Percentiles rank a stretch among this genome's conserved stretches.
These are phyloP conservation scores for Monodelphis domestica DNA, from an alignment of 2,797 vertebrate genomes.

Conservation along the genomic window DNA sequence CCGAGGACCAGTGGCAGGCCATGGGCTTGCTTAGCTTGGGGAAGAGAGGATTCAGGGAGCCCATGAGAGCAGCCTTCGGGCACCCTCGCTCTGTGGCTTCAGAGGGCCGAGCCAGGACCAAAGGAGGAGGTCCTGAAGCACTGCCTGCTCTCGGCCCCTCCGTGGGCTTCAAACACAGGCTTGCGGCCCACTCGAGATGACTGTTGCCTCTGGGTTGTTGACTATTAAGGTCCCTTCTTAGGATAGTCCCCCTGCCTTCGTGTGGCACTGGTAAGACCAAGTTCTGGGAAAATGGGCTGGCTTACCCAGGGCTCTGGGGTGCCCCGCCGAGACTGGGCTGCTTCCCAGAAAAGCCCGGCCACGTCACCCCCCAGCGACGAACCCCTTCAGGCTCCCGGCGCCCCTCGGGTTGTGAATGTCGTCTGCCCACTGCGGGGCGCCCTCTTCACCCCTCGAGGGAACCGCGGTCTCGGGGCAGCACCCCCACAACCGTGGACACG, in stretches of 20 bases:
- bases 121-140: neutral
- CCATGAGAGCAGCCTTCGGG: neutral
- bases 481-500: conserved; percentile 47
- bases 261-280: conserved; percentile 40
- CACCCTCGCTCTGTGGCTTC: no score
- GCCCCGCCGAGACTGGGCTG: conserved; percentile 43
- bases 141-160: neutral
- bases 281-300: neutral
- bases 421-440: no score
- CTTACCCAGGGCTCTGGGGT: conserved; percentile 34
- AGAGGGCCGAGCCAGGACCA: neutral
- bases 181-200: neutral
- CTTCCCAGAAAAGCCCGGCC: conserved; percentile 50
- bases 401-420: no score
- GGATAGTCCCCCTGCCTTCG: conserved; percentile 2
- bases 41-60: neutral
- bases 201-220: neutral
- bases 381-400: neutral
- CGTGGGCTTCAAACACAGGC: neutral
- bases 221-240: neutral
- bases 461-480: neutral
- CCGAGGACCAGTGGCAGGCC: neutral
- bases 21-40: neutral
- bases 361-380: conserved; percentile 17
- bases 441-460: no score